Base-by-base conservation (phyloP, 2,888 invertebrate genomes). In the Lasioglossum lativentre region DNA sequence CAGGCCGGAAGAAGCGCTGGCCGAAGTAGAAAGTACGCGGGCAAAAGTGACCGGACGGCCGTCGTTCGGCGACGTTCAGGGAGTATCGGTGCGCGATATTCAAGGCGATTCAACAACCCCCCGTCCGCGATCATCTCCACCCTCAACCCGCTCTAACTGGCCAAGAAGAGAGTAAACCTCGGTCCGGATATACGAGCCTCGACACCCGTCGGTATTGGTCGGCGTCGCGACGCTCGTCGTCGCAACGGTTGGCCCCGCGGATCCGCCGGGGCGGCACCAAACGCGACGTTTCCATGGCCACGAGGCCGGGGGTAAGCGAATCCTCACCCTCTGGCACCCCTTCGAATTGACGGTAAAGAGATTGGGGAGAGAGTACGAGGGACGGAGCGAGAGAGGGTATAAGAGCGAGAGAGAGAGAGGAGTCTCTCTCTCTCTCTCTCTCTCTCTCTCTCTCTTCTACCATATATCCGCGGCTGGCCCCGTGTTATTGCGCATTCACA, bases 261-360 rank as follows among this genome's bases (percentile, higher is more conserved):
- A 42, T 42, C 75, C 23, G 71, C 56, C 88, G 89, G 93, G 94
- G 94, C 94, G 94, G 91, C 84, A 86, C 91, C 91, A 79, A 75
- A 74, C 16, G 76, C 81, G 74, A 40, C 91, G 94, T 94, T 92
- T 83, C 92, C 93, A 93, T 93, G 94, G 93, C 80, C 83, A 91
- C 93, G 38, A 16, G 47, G 27, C 56, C 79, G 81, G 68, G 52
- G 86, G 78, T 86, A 82, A 85, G 76, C 75, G 81, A 70, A 52
- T 74, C 74, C 40, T 79, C 71, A 66, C 78, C 74, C 71, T 71
- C 34, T 70, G 38, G 40, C 77, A 34, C 27, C 66, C 78, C 79
- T n/a, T 59, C 66, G 78, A 47, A 80, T 81, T 68, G 52, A 40
- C 45, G 56, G 27, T 34, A 68, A 68, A 68, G 68, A 68, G 68